A percentile compares a stretch with the other conserved stretches of the same genome.
Evolutionary conservation across 92 coral and sea anemone genomes (phyloP).

Genomic region (Siderastrea radians): DNA sequence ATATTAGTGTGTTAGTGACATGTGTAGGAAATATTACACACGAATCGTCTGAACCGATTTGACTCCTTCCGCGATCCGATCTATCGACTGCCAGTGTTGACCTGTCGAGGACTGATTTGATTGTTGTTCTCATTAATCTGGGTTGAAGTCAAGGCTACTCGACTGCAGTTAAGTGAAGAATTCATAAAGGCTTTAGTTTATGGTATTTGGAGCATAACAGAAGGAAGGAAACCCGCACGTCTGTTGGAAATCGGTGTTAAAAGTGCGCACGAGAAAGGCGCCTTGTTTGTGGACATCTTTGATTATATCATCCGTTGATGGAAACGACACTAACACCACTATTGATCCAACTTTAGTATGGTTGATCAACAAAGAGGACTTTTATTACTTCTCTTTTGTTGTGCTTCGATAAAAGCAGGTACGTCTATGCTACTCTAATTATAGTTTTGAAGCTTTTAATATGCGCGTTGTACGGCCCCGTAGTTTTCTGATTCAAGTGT

Average conservation of each 20-base stretch:
- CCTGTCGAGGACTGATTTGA: background rate
- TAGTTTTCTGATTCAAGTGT: slow-evolving; percentile 16
- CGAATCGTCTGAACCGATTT: slow-evolving; percentile 15
- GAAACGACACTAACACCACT: background rate
- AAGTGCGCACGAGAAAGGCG: background rate
- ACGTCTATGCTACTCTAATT: background rate
- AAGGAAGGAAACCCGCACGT: background rate
- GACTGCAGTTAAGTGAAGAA: background rate
- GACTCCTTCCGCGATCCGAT: slow-evolving; percentile 17
- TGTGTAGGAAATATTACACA: background rate
- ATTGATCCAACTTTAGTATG: slow-evolving; percentile 39
- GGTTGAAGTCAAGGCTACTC: background rate
- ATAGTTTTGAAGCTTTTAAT: background rate
- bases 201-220: background rate
- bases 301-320: background rate
- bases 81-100: slow-evolving; percentile 5
- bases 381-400: slow-evolving; percentile 43
- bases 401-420: slow-evolving; percentile 57
- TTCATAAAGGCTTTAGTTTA: background rate
- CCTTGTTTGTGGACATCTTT: background rate
- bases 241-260: background rate
- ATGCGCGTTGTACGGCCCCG: background rate
- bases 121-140: background rate
- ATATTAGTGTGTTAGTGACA: background rate
- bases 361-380: slow-evolving; percentile 22